Base-by-base conservation (phyloP, 2,113 vertebrate species). In the Himantopus leucocephalus region DNA sequence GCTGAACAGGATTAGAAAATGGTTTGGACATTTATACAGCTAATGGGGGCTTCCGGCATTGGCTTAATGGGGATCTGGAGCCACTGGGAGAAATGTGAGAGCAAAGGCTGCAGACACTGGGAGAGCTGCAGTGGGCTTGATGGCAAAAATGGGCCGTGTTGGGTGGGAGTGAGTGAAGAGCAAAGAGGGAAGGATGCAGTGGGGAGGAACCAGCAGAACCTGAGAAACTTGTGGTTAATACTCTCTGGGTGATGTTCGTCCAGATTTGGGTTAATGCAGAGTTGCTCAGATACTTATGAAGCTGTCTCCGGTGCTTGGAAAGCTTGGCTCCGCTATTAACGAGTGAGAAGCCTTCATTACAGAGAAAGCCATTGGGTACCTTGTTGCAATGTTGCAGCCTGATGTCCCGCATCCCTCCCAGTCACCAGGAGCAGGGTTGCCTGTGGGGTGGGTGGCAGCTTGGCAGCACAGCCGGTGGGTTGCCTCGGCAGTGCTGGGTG, bases 401-500 rank as follows among this genome's bases (percentile, higher is more conserved):
- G 34, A 39, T 39, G 43, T 58, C 63, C 29, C 1, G 0, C 37
- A 16, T 68, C 34, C 43, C 50, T 70, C n/a, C 56, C 0, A 1
- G 19, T 58, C 18, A 23, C 43, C 3, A 1, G 71, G 52, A 71
- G 52, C 56, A 59, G n/a, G 9, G 9, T 17, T 70, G 39, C 41
- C 53, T 58, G 37, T 14, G 59, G 23, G 41, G 12, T 66, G 37
- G 7, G 27, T 37, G 22, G 34, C 48, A 70, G 59, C 24, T 50
- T 1, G 1, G 32, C 4, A 9, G 63, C 37, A 19, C 35, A 47
- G 39, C 48, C 3, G 2, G 5, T 58, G 18, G 18, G 34, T 64
- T 71, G n/a, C 30, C 29, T 78, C 2, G 3, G 11, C 0, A 2
- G 45, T 41, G 53, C 67, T 2, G 6, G 13, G 29, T 0, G 1